Conservation (phyloP, 2,113 vertebrate genomes). For the Charina bottae region DNA sequence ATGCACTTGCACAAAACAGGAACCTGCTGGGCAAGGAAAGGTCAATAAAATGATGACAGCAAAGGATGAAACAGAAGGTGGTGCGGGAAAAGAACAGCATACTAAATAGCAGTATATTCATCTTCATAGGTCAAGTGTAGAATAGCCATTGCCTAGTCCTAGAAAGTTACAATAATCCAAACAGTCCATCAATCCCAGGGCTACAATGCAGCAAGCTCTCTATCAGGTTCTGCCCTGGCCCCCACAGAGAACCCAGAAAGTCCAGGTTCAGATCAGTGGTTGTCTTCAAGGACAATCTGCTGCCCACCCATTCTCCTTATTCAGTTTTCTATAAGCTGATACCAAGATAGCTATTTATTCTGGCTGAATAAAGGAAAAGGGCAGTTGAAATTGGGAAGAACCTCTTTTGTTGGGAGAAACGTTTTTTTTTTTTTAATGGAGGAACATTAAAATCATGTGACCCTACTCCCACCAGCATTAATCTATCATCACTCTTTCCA, state of each 20-base stretch:
- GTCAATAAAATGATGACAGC: constrained; percentile 49
- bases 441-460: neutral
- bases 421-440: neutral
- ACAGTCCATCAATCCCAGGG: neutral
- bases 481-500: neutral
- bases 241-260: neutral
- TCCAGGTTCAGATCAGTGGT: neutral
- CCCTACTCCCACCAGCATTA: neutral
- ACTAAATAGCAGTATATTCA: constrained; percentile 34
- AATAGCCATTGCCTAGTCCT: neutral
- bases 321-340: neutral
- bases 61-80: constrained; percentile 35
- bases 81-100: neutral
- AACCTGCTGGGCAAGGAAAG: constrained; percentile 49
- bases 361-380: neutral
- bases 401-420: neutral
- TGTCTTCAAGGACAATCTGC: neutral
- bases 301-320: neutral
- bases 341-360: neutral
- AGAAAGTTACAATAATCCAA: neutral
- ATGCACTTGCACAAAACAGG: constrained; percentile 43
- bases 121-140: neutral
- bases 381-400: neutral
- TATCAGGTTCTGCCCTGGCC: neutral
- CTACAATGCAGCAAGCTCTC: neutral